phyloP scores from a whole-genome alignment of 2,113 vertebrate genomes.

The Ptilorrhoa leucosticta region DNA sequence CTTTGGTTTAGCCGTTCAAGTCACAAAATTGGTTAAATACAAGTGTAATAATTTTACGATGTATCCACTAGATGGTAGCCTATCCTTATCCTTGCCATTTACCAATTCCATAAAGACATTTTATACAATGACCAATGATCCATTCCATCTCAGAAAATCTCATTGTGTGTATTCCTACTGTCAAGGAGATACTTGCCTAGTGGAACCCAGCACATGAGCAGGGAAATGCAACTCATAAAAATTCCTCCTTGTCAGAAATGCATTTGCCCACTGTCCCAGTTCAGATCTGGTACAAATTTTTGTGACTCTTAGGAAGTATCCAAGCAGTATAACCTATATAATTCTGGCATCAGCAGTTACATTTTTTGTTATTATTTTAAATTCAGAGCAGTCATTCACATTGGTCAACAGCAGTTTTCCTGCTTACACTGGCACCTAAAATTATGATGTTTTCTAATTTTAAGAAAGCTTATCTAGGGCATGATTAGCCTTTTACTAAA shows the following conservation, averaged over 20 bases:
- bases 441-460: neutral
- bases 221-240: neutral
- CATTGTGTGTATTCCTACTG: constrained; percentile 4
- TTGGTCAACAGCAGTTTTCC: neutral
- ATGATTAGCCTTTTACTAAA: neutral
- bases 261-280: neutral
- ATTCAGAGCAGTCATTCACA: neutral
- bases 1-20: constrained; percentile 46
- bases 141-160: constrained; percentile 27
- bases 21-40: constrained; percentile 35
- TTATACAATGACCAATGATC: neutral
- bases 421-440: neutral
- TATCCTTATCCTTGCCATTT: constrained; percentile 45
- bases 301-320: neutral
- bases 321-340: neutral
- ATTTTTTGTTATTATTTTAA: neutral
- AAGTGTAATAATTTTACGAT: neutral
- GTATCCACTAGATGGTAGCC: constrained; percentile 72
- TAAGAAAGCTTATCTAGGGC: neutral
- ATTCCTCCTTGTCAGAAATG: neutral
- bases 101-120: neutral
- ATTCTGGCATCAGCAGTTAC: neutral
- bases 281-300: neutral
- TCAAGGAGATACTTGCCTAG: neutral
- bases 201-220: neutral